Base-by-base conservation (phyloP, 2,888 invertebrate genomes). In the Antheraea yamamai region DNA sequence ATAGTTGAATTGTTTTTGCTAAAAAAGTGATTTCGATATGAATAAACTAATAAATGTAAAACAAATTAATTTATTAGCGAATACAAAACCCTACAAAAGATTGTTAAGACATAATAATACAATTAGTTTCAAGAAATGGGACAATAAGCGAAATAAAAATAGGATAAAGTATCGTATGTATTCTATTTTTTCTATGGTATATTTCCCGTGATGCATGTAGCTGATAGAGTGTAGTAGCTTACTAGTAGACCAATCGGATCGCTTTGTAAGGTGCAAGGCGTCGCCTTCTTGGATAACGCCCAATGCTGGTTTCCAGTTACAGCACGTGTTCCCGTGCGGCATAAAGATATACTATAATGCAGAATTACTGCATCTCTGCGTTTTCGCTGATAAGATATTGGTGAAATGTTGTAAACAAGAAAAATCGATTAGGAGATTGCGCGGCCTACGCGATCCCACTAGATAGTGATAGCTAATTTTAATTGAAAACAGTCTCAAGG, bases 401-500 rank as follows among this genome's bases (percentile, higher is more conserved):
- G 55, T 55, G 4, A 47, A 55, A 55, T 64, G 23, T 64, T 64
- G 26, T 26, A 64, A 26, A 64, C 26, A 64, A 64, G 26, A 26
- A 4, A 26, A n/a, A 26, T 8, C 16, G 4, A 14, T 14, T 14
- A 23, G 6, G 55, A 18, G 18, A 55, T 8, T n/a, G n/a, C n/a
- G 23, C 23, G 23, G 26, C 64, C 55, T 23, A 23, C 68, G 23
- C 68, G 35, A 35, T 35, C 20, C 30, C 18, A 68, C 18, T 68
- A 35, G 35, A 68, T 68, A 68, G 0, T 68, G 18, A 18, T 68
- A 20, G 68, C 16, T 68, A 68, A 23, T 61, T 61, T 23, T 68
- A 68, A 68, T 20, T 68, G 68, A 35, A 68, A 68, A 35, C 18
- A 68, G 35, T 68, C 18, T 68, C 68, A 68, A 30, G 68, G 68